These are phyloP conservation scores for Tamandua tetradactyla DNA, from an alignment of 2,797 vertebrate species.

Conservation along the genomic window DNA sequence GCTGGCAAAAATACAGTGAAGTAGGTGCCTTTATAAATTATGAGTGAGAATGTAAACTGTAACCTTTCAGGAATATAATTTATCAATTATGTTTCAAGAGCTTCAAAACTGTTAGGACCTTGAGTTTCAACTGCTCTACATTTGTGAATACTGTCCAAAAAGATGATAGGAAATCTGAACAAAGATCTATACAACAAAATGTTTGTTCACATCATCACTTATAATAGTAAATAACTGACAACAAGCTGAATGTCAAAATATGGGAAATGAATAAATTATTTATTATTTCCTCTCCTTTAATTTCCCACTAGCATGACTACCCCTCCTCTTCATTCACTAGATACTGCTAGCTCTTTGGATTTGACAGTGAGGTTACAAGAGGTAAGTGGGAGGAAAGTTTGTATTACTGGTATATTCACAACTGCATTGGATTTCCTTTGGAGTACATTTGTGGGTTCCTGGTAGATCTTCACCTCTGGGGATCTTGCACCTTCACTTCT, in stretches of 20 bases:
- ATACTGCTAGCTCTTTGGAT: neutral
- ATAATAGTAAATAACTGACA: neutral
- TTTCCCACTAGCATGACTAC: neutral
- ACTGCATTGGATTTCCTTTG: neutral
- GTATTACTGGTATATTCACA: neutral
- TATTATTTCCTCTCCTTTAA: neutral
- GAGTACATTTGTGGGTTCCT: neutral
- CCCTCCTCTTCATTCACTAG: neutral
- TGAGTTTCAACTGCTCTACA: neutral
- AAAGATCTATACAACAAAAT: neutral
- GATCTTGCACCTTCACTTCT: neutral
- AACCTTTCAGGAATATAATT: neutral
- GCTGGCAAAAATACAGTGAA: neutral
- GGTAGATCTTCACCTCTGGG: neutral
- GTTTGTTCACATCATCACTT: neutral
- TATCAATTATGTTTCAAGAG: neutral
- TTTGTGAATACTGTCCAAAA: neutral
- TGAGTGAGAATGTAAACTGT: neutral
- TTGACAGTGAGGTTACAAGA: neutral
- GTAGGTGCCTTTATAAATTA: neutral
- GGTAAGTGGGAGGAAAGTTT: neutral
- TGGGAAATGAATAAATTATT: neutral
- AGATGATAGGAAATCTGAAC: neutral
- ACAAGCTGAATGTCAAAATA: neutral
- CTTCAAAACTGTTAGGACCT: neutral